A percentile compares a stretch with the other conserved stretches of the same genome.
Evolutionary conservation across 2,888 invertebrate genomes (phyloP).

Genomic region (Cantharis rustica): DNA sequence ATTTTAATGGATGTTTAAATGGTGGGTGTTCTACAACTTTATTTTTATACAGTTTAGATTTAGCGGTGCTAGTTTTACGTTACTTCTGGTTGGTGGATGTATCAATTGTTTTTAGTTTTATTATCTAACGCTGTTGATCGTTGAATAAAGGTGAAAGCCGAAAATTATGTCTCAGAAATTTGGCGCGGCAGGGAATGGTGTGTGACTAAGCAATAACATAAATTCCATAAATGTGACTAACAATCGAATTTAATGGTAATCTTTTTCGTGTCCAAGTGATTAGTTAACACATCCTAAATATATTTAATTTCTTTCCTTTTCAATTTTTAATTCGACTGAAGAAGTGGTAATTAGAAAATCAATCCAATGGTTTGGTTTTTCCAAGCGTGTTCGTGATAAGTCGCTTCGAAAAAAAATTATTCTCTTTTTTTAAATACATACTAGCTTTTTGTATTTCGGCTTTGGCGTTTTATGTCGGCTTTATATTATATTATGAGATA

Average conservation of each 20-base stretch:
- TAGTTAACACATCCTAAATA: slow-evolving; percentile 48
- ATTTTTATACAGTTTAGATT: slow-evolving; percentile 21
- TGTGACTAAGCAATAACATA: slow-evolving; percentile 54
- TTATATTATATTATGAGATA: background rate
- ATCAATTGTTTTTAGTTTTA: slow-evolving; percentile 1
- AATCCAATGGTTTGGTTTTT: slow-evolving; percentile 45
- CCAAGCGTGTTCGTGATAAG: slow-evolving; percentile 52
- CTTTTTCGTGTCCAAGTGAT: slow-evolving; percentile 37
- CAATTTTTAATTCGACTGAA: slow-evolving; percentile 46
- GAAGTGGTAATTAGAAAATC: slow-evolving; percentile 9
- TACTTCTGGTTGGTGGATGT: slow-evolving; percentile 2
- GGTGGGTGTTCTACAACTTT: slow-evolving; percentile 3
- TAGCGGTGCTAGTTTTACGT: slow-evolving; percentile 13
- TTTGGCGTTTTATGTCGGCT: slow-evolving; percentile 41
- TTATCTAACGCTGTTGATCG: background rate
- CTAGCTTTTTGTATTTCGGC: slow-evolving; percentile 46
- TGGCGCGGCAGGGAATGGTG: slow-evolving; percentile 48
- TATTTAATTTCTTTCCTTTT: slow-evolving; percentile 37
- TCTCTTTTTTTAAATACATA: slow-evolving; percentile 24
- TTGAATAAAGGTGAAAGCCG: background rate
- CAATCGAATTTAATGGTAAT: slow-evolving; percentile 32
- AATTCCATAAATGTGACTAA: slow-evolving; percentile 42
- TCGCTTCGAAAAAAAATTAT: slow-evolving; percentile 47
- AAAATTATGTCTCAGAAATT: background rate
- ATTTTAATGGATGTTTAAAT: slow-evolving; percentile 11